Conservation (phyloP, 2,888 invertebrate genomes). For the Erebia epiphron region DNA sequence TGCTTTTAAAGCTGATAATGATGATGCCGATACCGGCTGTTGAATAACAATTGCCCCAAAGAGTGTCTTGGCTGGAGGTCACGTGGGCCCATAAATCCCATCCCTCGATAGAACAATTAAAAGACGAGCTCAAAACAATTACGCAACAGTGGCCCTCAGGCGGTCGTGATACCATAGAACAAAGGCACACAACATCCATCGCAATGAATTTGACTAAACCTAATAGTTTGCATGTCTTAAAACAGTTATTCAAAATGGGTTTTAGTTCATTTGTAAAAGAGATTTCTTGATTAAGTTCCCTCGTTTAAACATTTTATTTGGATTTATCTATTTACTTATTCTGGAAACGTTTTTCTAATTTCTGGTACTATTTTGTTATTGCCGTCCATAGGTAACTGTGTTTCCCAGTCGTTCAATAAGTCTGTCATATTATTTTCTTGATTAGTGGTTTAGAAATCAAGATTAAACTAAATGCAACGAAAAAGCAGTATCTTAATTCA, state of each 20-base stretch:
- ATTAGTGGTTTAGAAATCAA: too few relatives aligned
- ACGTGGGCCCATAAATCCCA: conserved; percentile 78
- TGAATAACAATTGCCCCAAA: conserved; percentile 47
- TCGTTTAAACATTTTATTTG: neutral
- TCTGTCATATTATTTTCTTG: too few relatives aligned
- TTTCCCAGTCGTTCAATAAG: too few relatives aligned
- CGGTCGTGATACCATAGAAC: conserved; percentile 67
- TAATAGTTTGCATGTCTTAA: conserved; percentile 7
- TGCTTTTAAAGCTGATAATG: neutral
- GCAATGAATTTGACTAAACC: neutral
- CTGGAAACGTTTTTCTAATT: neutral
- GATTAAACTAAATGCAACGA: too few relatives aligned
- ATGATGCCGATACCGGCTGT: conserved; percentile 11
- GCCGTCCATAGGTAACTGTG: too few relatives aligned
- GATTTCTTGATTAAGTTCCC: too few relatives aligned
- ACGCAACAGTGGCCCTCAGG: conserved; percentile 76
- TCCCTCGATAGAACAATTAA: conserved; percentile 82
- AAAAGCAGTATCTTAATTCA: neutral
- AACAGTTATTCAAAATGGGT: neutral
- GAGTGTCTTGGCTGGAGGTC: conserved; percentile 72
- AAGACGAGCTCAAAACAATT: conserved; percentile 82
- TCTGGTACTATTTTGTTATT: too few relatives aligned
- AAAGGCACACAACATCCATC: conserved; percentile 20
- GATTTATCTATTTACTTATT: neutral
- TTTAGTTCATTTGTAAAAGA: neutral